Conservation (phyloP, 37 sponge, comb jelly and placozoan genomes). For the Halichondria panicea region DNA sequence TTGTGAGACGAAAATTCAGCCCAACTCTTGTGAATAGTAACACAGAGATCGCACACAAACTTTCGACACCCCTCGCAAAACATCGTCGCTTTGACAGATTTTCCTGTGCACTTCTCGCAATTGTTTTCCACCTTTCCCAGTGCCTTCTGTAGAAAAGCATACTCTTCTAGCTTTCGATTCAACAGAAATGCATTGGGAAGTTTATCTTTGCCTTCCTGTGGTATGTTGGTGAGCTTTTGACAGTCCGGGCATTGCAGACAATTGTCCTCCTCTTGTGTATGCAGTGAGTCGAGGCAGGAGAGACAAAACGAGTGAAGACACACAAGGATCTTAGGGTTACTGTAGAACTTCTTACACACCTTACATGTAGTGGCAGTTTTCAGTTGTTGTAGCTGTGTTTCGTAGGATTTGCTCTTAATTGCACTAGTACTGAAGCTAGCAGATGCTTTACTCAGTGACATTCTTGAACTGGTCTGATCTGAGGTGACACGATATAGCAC, state of each 20-base stretch:
- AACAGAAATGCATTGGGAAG: slow-evolving; percentile 41
- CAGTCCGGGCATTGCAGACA: slow-evolving; percentile 43
- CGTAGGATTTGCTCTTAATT: too few species aligned
- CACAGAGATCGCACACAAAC: slow-evolving; percentile 52
- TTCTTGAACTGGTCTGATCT: too few species aligned
- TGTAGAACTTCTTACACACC: slow-evolving; percentile 43
- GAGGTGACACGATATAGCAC: too few species aligned
- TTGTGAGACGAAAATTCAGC: slow-evolving; percentile 51
- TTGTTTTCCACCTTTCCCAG: slow-evolving; percentile 8
- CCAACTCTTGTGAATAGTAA: slow-evolving; percentile 50
- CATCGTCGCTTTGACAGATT: slow-evolving; percentile 16
- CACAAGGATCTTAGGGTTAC: slow-evolving; percentile 49
- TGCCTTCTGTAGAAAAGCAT: slow-evolving; percentile 47
- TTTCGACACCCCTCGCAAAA: slow-evolving; percentile 37
- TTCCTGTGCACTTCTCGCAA: slow-evolving; percentile 46
- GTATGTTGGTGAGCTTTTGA: background rate
- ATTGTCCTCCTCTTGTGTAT: background rate
- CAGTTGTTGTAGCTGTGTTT: too few species aligned
- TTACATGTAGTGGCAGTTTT: too few species aligned
- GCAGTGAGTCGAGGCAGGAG: slow-evolving; percentile 19
- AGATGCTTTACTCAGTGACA: too few species aligned
- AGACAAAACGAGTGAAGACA: slow-evolving; percentile 65
- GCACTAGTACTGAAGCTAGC: too few species aligned
- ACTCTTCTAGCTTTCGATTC: slow-evolving; percentile 11
- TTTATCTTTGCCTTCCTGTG: background rate